Conservation (phyloP, 2,113 vertebrate genomes). For the Aegypius monachus region DNA sequence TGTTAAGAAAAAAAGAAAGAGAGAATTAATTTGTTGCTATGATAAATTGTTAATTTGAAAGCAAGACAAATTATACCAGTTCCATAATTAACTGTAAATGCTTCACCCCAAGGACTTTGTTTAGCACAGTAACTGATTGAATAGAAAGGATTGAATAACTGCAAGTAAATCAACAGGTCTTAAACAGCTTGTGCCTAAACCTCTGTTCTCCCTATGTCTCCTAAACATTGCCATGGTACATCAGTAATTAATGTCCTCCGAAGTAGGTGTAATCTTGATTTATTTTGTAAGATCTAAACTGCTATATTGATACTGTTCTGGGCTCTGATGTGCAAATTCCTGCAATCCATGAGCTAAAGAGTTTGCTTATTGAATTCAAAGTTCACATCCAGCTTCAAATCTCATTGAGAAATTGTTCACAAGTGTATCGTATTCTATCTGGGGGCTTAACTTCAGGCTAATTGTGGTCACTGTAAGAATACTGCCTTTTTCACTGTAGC, state of each 20-base stretch:
- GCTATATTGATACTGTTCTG: background rate
- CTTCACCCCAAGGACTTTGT: background rate
- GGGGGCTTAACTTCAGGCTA: background rate
- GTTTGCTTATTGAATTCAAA: background rate
- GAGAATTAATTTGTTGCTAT: conserved; percentile 11
- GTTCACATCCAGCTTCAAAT: background rate
- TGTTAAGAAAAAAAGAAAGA: background rate
- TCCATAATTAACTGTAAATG: conserved; percentile 38
- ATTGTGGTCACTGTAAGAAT: background rate
- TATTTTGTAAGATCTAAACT: background rate
- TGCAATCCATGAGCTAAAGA: background rate
- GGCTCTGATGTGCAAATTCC: background rate
- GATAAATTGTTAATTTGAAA: conserved; percentile 36
- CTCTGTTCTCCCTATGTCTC: background rate
- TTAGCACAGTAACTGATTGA: background rate
- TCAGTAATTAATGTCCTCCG: background rate
- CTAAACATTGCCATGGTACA: background rate
- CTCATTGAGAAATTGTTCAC: background rate
- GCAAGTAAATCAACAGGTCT: background rate
- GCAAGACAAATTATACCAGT: conserved; percentile 3
- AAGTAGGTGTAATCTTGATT: background rate
- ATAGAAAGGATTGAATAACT: background rate
- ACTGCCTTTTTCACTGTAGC: background rate
- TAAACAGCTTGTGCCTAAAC: background rate
- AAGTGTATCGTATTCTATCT: background rate